Evolutionary conservation across 2,113 vertebrate species (phyloP).

Genomic region (Nesospiza acunhae): DNA sequence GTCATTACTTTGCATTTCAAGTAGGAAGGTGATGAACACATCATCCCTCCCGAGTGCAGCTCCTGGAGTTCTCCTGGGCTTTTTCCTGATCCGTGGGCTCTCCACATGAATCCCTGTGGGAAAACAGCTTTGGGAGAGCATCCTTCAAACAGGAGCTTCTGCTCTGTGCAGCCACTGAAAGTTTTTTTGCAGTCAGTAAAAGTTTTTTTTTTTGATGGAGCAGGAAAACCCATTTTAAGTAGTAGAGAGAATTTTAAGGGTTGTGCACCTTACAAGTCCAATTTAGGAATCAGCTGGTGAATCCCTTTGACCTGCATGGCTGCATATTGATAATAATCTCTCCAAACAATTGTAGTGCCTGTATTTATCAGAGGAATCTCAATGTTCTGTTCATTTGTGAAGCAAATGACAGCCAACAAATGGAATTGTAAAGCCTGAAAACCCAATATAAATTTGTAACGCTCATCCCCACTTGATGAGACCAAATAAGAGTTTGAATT

Average conservation of each 20-base stretch:
- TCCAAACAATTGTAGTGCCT: no score
- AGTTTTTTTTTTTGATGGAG: not conserved
- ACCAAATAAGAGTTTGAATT: not conserved
- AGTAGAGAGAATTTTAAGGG: not conserved
- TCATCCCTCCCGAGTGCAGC: not conserved
- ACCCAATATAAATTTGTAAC: conserved; percentile 34
- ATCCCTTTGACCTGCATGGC: not conserved
- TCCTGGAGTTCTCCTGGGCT: not conserved
- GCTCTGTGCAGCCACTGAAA: not conserved
- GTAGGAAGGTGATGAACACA: not conserved
- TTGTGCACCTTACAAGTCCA: not conserved
- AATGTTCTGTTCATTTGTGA: conserved; percentile 60
- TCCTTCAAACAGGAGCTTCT: not conserved
- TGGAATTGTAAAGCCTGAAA: conserved; percentile 51
- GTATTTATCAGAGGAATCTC: not conserved
- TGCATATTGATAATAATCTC: not conserved
- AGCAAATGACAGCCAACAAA: conserved; percentile 55
- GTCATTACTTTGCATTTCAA: not conserved
- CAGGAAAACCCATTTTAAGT: not conserved
- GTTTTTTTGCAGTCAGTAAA: not conserved
- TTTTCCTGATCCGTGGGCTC: not conserved
- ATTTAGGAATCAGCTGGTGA: not conserved
- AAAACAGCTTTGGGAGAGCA: not conserved
- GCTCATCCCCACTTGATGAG: conserved; percentile 30
- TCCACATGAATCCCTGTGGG: not conserved